Base-by-base conservation (phyloP, 64 coral and sea anemone genomes). In the Dendrophyllia cribrosa region DNA sequence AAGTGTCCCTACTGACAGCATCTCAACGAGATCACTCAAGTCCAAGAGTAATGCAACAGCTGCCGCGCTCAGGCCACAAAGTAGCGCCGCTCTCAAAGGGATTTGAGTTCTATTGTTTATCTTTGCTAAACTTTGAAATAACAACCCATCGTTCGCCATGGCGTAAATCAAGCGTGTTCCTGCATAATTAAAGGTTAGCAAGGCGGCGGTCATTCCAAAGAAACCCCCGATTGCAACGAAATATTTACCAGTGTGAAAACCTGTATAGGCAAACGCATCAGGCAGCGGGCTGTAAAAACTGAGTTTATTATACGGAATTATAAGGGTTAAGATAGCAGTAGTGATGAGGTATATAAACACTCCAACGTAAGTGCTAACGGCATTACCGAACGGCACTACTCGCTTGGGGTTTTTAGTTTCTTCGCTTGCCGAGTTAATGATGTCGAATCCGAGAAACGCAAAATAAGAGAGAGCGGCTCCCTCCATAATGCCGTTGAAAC, bases 1-100 rank as follows among this genome's bases (percentile, higher is more conserved):
- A 0, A 97, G 74, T 6, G 95, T 97, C 25, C 95, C 95, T n/a
- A 97, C 91, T 6, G 95, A 97, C n/a, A 97, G 61, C 92, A 97
- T 94, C 82, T 97, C 92, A 2, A 97, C 92, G 7, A 97, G 20
- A 12, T 97, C 90, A 9, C 76, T 61, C 4, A 85, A 21, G 66
- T 94, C 70, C 7, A 91, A 13, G 75, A 97, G 94, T 19, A 97
- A 52, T 17, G 92, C 79, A 17, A 94, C 70, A 20, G 58, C 15
- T 5, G 88, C 88, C 5, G 95, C 83, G 9, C 50, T 74, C 34
- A 91, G 7, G 53, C 95, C 92, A 48, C 92, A 97, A 6, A 97
- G 43, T 46, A 87, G 43, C 7, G 58, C 78, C 0, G 82, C 91
- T 51, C 85, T n/a, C 16, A 91, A 49, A 0, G 95, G 95, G 25